phyloP scores from a whole-genome alignment of 2,113 vertebrate species.

The Hyaena hyaena region DNA sequence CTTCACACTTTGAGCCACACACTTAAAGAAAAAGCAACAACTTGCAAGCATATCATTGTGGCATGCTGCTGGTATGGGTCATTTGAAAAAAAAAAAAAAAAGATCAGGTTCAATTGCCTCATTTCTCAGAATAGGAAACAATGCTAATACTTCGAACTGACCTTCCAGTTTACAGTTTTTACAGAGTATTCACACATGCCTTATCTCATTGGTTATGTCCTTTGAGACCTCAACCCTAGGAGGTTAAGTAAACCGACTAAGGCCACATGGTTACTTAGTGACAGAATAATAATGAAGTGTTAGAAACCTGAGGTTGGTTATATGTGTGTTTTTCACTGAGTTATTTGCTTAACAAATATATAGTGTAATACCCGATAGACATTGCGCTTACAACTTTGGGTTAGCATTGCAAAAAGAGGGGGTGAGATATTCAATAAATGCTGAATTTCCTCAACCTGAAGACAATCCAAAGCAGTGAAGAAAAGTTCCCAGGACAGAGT shows the following conservation, averaged over 20 bases:
- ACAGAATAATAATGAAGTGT: background rate
- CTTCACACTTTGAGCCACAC: background rate
- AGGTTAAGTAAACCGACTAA: constrained; percentile 20
- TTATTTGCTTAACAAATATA: constrained; percentile 24
- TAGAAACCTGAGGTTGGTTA: background rate
- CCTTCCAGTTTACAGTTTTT: background rate
- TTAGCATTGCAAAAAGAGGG: background rate
- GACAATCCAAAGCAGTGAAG: background rate
- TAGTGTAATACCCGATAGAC: background rate
- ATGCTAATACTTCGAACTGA: background rate
- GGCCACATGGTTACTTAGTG: background rate
- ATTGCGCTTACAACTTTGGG: background rate
- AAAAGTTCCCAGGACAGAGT: background rate
- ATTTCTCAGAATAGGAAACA: constrained; percentile 41
- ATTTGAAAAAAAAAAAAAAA: background rate
- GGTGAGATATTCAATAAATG: background rate
- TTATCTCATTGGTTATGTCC: background rate
- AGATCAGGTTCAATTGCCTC: background rate
- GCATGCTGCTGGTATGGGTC: background rate
- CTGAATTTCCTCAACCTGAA: background rate
- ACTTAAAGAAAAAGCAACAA: background rate
- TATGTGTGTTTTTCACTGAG: constrained; percentile 27
- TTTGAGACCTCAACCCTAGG: background rate
- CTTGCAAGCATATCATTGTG: background rate
- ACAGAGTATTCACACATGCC: background rate